Evolutionary conservation across 2,797 vertebrate species (phyloP), one percentile per base, ranked within the genome.

Genomic region (Rhinogobio ventralis): DNA sequence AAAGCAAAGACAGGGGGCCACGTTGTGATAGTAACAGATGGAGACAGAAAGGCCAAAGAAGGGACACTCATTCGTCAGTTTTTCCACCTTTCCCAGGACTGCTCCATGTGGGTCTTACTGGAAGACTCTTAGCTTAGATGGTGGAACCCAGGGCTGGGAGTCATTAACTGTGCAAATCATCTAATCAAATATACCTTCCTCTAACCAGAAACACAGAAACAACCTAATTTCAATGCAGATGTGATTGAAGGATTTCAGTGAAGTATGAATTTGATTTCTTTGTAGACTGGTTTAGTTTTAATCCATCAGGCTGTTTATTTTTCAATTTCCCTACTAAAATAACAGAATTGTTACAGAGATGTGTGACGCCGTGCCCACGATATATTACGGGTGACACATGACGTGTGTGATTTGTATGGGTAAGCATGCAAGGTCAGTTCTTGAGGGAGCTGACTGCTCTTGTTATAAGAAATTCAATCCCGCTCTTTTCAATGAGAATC

Each of bases 141-240:
- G 53, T 76, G 53, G 79, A 72, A 88, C 85, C 15, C 46, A 42
- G 85, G 89, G 88, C 91, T 94, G 91, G 91, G 88, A 93, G 89
- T 92, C 84, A 92, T 93, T 93, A 94, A 86, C 83, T 83, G 89
- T 91, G 91, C 76, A 86, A 85, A 85, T 60, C 74, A 73, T 85
- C 85, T 90, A 89, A 90, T 90, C 88, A 87, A 86, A 89, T 90
- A 87, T 87, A 81, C 23, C n/a, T 85, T 88, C 83, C 86, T 88
- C 66, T 82, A 81, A 87, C 77, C 79, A 90, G 88, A 93, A 90
- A 84, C 67, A 87, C 39, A 66, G 84, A 89, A 89, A 88, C 20
- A 49, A 28, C 11, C 72, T 69, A 74, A 45, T 68, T 71, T 79
- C 25, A 51, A 55, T 15, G 25, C 13, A 67, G 13, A 55, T 79